These are phyloP conservation scores for Corythucha ciliata DNA, from an alignment of 2,888 invertebrate species.

Conservation along the genomic window DNA sequence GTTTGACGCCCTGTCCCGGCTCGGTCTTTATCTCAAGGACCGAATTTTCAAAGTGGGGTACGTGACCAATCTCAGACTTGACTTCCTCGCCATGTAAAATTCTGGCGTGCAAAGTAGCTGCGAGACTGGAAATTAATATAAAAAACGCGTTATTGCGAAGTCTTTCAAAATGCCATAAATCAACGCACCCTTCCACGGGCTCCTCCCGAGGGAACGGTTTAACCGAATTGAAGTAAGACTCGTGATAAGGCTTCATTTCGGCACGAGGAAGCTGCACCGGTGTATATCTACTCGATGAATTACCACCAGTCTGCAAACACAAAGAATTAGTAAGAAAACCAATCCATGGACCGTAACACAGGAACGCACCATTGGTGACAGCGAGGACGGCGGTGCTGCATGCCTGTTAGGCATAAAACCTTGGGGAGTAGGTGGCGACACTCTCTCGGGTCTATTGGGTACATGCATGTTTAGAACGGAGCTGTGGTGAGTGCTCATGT, in stretches of 20 bases:
- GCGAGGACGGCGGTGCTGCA: conserved; percentile 18
- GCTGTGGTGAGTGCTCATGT: conserved; percentile 61
- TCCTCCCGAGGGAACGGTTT: conserved; percentile 44
- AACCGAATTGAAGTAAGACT: conserved; percentile 58
- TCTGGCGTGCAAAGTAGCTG: conserved; percentile 71
- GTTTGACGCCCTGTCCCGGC: conserved; percentile 37
- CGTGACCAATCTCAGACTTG: conserved; percentile 23
- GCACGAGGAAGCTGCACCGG: conserved; percentile 54
- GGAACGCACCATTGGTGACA: conserved; percentile 17
- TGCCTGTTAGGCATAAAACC: conserved; percentile 22
- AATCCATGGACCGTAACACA: not conserved
- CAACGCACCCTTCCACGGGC: conserved; percentile 37
- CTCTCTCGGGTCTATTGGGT: conserved; percentile 51
- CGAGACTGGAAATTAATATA: conserved; percentile 47
- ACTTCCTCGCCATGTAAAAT: conserved; percentile 50
- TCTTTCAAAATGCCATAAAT: not conserved
- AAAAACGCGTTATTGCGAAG: conserved; percentile 4
- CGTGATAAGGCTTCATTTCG: conserved; percentile 62
- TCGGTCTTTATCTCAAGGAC: conserved; percentile 39
- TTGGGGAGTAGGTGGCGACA: conserved; percentile 36
- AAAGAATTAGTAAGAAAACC: not conserved
- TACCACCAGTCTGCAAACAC: conserved; percentile 7
- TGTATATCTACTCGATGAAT: conserved; percentile 43
- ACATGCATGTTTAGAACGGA: conserved; percentile 46
- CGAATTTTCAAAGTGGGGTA: conserved; percentile 24